Evolutionary conservation across 2,113 vertebrate species (phyloP).

Genomic region (Coryphaenoides rupestris): DNA sequence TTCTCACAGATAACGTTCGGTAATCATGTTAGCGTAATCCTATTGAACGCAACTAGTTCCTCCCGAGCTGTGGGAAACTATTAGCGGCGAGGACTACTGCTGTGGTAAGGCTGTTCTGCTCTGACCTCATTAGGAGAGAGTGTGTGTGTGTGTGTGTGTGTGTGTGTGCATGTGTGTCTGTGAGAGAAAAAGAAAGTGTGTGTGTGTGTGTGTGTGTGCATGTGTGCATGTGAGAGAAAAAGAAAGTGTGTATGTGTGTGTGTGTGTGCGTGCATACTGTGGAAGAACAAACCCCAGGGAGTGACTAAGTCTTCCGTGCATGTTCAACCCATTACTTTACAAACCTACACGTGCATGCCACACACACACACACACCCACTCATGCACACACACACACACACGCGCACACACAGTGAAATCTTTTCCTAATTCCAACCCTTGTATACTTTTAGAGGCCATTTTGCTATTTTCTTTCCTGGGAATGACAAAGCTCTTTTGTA

Average conservation of each 20-base stretch:
- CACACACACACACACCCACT: constrained; percentile 27
- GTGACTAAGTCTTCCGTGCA: constrained; percentile 60
- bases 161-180: constrained; percentile 22
- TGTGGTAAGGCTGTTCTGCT: constrained; percentile 59
- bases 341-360: constrained; percentile 57
- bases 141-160: constrained; percentile 25
- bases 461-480: too few relatives aligned
- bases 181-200: too few relatives aligned
- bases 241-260: constrained; percentile 24
- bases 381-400: constrained; percentile 38
- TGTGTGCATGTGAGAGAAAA: too few relatives aligned
- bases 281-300: constrained; percentile 65
- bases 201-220: constrained; percentile 13
- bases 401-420: constrained; percentile 34
- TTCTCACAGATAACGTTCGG: constrained; percentile 49
- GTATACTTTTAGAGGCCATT: constrained; percentile 3
- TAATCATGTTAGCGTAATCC: constrained; percentile 63
- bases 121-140: constrained; percentile 65
- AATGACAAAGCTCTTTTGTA: too few relatives aligned
- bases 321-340: constrained; percentile 66
- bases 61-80: constrained; percentile 61
- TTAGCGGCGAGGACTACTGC: constrained; percentile 57
- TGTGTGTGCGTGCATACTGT: constrained; percentile 26
- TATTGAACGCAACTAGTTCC: constrained; percentile 65
- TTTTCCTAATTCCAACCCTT: constrained; percentile 45